Evolutionary conservation across 2,797 vertebrate genomes (phyloP), one percentile per base, ranked within the genome.

Genomic region (Sylvia borin): DNA sequence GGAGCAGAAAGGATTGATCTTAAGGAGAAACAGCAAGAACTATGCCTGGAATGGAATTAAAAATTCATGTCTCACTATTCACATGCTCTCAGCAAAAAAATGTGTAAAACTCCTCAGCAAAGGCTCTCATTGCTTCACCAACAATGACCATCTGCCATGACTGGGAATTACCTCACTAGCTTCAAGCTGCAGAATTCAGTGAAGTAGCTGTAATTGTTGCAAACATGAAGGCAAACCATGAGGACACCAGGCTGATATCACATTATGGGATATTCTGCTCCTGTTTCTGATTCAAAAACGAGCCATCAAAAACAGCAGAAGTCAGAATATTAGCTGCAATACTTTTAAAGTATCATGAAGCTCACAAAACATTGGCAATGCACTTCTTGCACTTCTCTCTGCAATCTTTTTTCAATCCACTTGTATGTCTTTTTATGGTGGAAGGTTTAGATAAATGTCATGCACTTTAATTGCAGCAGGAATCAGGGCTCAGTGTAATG

Each of bases 361-460:
- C 12, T 55, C 13, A 5, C 22, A 68, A 67, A 74, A 34, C 54
- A 70, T 3, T 4, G 1, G 22, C 51, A 73, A 36, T 31, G 17
- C 9, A n/a, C 13, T 88, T 74, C 21, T 71, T 29, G 5, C 13
- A 34, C 21, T 81, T 78, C 32, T 55, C 21, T 34, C 6, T 55
- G 24, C 24, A 48, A 57, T 43, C 32, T 60, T 83, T 70, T 55
- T 32, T 73, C 58, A 64, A n/a, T 0, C 2, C 0, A 0, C 11
- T 74, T 60, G 7, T n/a, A 48, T 60, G 31, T 26, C 19, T 71
- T 48, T 29, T 72, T 61, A 16, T 4, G 2, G 31, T 75, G 50
- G 29, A 81, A 64, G 6, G 34, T 71, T 88, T 64, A 45, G 29
- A 71, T 53, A 43, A 60, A 60, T 24, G 16, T 18, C 24, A 11